Conservation (phyloP, 2,888 invertebrate genomes). For the Clunio marinus region DNA sequence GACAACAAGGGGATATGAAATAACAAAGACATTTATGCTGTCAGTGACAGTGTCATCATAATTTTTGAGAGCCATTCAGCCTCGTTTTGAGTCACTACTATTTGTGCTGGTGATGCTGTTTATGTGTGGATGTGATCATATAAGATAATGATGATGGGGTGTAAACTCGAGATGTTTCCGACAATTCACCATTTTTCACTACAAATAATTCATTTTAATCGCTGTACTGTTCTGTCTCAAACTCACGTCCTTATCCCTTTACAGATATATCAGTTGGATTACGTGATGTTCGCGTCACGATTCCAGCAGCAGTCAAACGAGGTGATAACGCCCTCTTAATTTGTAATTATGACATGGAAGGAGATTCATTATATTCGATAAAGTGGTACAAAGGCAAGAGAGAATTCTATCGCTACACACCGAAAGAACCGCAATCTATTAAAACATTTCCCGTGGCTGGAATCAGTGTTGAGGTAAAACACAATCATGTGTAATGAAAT, state of each 20-base stretch:
- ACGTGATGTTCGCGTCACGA: slow-evolving; percentile 61
- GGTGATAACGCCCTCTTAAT: slow-evolving; percentile 59
- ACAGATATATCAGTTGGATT: slow-evolving; percentile 45
- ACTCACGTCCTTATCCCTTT: slow-evolving; percentile 13
- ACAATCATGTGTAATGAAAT: not conserved
- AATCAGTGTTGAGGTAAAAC: slow-evolving; percentile 56
- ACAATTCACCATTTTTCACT: slow-evolving; percentile 22
- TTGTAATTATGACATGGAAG: slow-evolving; percentile 75
- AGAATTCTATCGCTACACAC: slow-evolving; percentile 63
- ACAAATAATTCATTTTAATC: slow-evolving; percentile 30
- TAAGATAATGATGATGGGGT: not conserved
- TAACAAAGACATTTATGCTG: slow-evolving; percentile 37
- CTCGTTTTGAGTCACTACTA: not conserved
- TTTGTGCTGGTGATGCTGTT: not conserved
- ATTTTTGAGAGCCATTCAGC: slow-evolving; percentile 23
- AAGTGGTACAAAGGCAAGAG: slow-evolving; percentile 69
- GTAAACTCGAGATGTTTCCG: not conserved
- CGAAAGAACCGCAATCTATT: slow-evolving; percentile 59
- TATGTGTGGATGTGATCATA: not conserved
- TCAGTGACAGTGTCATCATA: slow-evolving; percentile 37
- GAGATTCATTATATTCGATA: slow-evolving; percentile 71
- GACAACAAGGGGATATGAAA: slow-evolving; percentile 9
- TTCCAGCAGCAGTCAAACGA: slow-evolving; percentile 62
- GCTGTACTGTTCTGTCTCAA: not conserved
- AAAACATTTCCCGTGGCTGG: slow-evolving; percentile 61